A percentile compares a stretch with the other conserved stretches of the same genome.
phyloP scores from a whole-genome alignment of 1,140 invertebrate species.

The Drosophila simulans region DNA sequence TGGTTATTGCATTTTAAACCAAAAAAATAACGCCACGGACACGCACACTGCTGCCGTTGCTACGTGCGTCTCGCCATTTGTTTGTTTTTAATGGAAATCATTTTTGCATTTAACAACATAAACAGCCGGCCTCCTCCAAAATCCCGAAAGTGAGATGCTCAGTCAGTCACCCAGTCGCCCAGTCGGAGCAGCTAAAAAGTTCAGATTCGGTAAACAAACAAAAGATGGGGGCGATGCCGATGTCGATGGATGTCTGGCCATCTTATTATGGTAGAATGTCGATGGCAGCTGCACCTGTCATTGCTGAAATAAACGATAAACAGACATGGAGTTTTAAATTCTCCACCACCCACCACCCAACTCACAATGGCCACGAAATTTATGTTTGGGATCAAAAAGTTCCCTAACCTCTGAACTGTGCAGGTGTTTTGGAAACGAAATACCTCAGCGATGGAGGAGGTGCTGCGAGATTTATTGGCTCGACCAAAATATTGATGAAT shows the following conservation, averaged over 20 bases:
- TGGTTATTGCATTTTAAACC: constrained; percentile 83
- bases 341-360: constrained; percentile 1
- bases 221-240: constrained; percentile 5
- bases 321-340: constrained; percentile 39
- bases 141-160: constrained; percentile 38
- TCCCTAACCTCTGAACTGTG: constrained; percentile 65
- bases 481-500: constrained; percentile 55
- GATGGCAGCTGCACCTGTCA: constrained; percentile 78
- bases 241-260: background rate
- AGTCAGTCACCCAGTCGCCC: constrained; percentile 41
- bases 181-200: constrained; percentile 57
- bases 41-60: constrained; percentile 41
- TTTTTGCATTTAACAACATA: constrained; percentile 83
- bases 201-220: constrained; percentile 77
- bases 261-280: constrained; percentile 55
- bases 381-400: constrained; percentile 60
- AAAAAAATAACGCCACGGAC: constrained; percentile 34
- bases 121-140: constrained; percentile 59
- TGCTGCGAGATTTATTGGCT: constrained; percentile 55
- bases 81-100: constrained; percentile 80
- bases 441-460: constrained; percentile 33
- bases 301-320: constrained; percentile 75
- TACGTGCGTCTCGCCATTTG: constrained; percentile 68
- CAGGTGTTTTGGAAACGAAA: constrained; percentile 54
- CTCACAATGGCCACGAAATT: constrained; percentile 64